Base-by-base conservation (phyloP, 2,113 vertebrate genomes). In the Stomatorhinus ivindoensis region DNA sequence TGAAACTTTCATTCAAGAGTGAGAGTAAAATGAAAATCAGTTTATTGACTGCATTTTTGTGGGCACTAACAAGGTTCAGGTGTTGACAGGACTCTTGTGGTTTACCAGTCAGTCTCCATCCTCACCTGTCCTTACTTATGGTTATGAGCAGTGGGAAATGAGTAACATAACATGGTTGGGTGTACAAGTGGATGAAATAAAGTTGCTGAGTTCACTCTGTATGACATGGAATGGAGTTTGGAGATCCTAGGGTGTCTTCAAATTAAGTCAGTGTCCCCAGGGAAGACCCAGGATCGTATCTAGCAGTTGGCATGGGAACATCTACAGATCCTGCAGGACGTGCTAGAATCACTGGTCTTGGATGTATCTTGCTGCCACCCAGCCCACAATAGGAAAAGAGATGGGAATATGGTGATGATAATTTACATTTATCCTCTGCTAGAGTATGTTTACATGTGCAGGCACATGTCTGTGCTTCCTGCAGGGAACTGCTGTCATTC, bases 401-500 rank as follows among this genome's bases (percentile, higher is more conserved):
- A 61, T 61, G 58, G n/a, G 61, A 65, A 11, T 11, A 27, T 11
- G 61, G 9, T 65, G 3, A 65, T 65, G 61, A 27, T 65, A 65
- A 27, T 65, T 2, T 65, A 11, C n/a, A 31, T 65, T 27, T 27
- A 65, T 27, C 58, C 24, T 65, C 24, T n/a, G 24, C 24, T n/a
- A 27, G 24, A 27, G 24, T n/a, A 61, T 61, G 58, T n/a, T 61
- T 61, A 61, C 24, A 61, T 61, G 58, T 27, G 21, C 8, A 61
- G n/a, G 58, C 27, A 24, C 21, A 58, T 65, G 8, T 10, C n/a
- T 65, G 9, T 61, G 58, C n/a, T 61, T 7, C 24, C 82, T 47
- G 42, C 35, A 96, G 95, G 95, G 94, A 13, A 96, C 93, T 15
- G 91, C 94, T 17, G 92, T 96, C 82, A 92, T 95, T 90, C 92